Base-by-base conservation (phyloP, 2,113 vertebrate species). In the Pyxicephalus adspersus region DNA sequence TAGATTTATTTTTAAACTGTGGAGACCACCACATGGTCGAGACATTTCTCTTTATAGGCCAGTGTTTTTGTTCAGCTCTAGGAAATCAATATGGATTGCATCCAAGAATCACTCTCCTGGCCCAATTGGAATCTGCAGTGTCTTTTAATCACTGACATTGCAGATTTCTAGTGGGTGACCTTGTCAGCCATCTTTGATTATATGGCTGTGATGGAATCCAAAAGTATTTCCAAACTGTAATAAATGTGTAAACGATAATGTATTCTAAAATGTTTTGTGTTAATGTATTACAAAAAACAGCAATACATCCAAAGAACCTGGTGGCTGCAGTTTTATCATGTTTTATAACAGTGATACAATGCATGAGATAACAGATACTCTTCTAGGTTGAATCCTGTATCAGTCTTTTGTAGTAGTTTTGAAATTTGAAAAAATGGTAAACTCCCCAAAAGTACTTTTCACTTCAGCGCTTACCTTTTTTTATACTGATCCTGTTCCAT, bases 1-100 rank as follows among this genome's bases (percentile, higher is more conserved):
- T 34, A 16, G 17, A 19, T 25, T 11, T 76, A 76, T 63, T 76
- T 58, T 23, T 63, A 76, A 45, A 5, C 19, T 38, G 9, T 63
- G n/a, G 73, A 34, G 66, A 70, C 50, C 34, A 70, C 66, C 66
- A 52, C 22, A 26, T 70, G 54, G 23, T 18, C 29, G 51, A 72
- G 50, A 72, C 18, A 50, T 61, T 45, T 76, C 38, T 45, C 4
- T 26, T 61, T 29, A 63, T 45, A 63, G 28, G 16, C 23, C 16
- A 45, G 20, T 70, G 22, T 26, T 52, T 58, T 34, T 18, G 18
- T 63, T 63, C 34, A 63, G 29, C 23, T 63, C 9, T 45, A n/a
- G 31, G 58, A 76, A 64, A 63, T 64, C 61, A 54, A 77, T 64
- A 64, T 64, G 60, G 60, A 38, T 51, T 22, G 58, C 23, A 22